Conservation (phyloP, 2,797 vertebrate genomes). For the Salarias fasciatus region DNA sequence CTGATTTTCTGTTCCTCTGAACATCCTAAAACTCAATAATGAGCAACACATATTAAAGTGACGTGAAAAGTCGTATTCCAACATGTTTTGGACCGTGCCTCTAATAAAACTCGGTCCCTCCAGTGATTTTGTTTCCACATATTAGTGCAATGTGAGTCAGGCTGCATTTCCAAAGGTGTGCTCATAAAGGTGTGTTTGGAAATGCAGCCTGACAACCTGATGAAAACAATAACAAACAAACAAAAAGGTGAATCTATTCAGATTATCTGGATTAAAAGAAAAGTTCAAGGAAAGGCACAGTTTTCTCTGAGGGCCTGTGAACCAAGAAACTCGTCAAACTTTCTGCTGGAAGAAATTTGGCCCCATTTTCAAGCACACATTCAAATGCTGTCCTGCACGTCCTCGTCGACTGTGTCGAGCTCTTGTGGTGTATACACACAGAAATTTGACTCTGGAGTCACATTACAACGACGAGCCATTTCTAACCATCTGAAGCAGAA, state of each 20-base stretch:
- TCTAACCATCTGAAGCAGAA: background rate
- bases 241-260: too few relatives aligned
- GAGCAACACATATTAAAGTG: background rate
- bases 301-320: background rate
- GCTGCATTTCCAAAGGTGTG: constrained; percentile 43
- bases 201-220: constrained; percentile 10
- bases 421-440: constrained; percentile 43
- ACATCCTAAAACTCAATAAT: too few relatives aligned
- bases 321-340: background rate
- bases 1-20: constrained; percentile 4
- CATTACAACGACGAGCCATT: too few relatives aligned
- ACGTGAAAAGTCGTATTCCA: background rate
- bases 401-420: background rate
- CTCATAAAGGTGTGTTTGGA: constrained; percentile 37
- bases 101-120: constrained; percentile 10
- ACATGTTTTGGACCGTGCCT: constrained; percentile 3
- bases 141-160: constrained; percentile 23
- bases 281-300: background rate
- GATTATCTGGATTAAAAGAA: background rate
- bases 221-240: background rate
- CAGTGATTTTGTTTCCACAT: constrained; percentile 25
- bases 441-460: constrained; percentile 27
- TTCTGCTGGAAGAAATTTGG: constrained; percentile 28
- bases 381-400: constrained; percentile 21
- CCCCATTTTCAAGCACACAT: constrained; percentile 20